Evolutionary conservation across 2,797 vertebrate genomes (phyloP).

Genomic region (Hippopotamyrus pictus): DNA sequence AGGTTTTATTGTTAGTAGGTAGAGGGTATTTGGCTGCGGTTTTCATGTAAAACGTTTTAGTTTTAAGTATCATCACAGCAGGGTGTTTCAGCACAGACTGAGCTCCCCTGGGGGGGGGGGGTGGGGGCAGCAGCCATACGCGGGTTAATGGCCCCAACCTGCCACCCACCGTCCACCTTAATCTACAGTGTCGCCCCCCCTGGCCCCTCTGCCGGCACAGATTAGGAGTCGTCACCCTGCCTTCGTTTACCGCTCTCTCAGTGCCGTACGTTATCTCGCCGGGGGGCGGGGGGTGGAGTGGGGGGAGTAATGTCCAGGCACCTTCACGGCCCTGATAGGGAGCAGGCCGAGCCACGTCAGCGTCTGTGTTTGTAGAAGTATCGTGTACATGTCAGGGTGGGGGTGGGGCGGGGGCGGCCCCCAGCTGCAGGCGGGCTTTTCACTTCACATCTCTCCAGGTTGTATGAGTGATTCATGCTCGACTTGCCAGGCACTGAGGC

Average conservation of each 20-base stretch:
- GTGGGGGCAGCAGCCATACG: background rate
- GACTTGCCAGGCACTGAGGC: background rate
- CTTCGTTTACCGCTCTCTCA: background rate
- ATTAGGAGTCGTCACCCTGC: background rate
- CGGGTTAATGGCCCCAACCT: background rate
- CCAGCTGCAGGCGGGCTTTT: background rate
- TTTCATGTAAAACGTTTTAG: background rate
- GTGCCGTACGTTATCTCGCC: background rate
- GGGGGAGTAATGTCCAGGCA: background rate
- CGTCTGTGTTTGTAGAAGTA: background rate
- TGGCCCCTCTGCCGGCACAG: background rate
- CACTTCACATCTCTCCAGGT: conserved; percentile 16
- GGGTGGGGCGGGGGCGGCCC: background rate
- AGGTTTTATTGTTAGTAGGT: background rate
- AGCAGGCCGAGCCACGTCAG: background rate
- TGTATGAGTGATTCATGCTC: conserved; percentile 14
- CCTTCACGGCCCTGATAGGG: background rate
- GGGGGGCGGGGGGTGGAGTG: background rate
- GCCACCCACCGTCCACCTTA: background rate
- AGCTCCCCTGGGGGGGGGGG: background rate
- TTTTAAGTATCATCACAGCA: background rate
- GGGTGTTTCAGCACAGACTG: background rate
- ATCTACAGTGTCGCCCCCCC: background rate
- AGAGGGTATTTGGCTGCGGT: background rate
- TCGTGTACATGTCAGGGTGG: background rate